Conservation (phyloP, 2,888 invertebrate species). For the Rhaphigaster nebulosa region DNA sequence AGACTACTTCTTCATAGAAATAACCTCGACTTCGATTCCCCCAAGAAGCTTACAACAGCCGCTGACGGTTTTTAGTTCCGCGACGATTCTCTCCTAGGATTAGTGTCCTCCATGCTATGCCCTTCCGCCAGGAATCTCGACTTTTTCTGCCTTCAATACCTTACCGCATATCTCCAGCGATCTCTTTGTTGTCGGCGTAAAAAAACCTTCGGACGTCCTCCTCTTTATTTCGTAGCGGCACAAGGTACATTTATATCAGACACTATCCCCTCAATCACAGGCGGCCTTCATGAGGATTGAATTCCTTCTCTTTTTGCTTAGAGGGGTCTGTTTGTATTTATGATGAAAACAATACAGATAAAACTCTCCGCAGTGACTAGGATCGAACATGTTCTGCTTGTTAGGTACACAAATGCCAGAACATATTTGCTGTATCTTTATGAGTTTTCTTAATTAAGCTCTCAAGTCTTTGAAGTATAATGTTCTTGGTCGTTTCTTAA, state of each 20-base stretch:
- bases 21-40: background rate
- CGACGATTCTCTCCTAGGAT: background rate
- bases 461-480: too few relatives aligned
- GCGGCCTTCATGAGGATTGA: background rate
- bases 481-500: too few relatives aligned
- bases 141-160: background rate
- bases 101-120: background rate
- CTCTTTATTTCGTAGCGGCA: conserved; percentile 23
- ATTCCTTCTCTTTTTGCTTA: background rate
- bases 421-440: too few relatives aligned
- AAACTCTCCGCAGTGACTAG: background rate
- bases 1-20: background rate
- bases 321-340: background rate
- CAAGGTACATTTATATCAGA: background rate
- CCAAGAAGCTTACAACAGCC: background rate
- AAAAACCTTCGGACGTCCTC: background rate
- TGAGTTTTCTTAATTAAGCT: too few relatives aligned
- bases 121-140: background rate
- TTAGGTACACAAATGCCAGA: too few relatives aligned
- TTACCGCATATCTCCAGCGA: background rate
- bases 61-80: background rate
- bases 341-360: background rate
- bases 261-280: conserved; percentile 1
- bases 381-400: background rate
- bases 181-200: conserved; percentile 1